A percentile compares a stretch with the other conserved stretches of the same genome.
Evolutionary conservation across 2,888 invertebrate genomes (phyloP).

Genomic region (Lasius platythorax): DNA sequence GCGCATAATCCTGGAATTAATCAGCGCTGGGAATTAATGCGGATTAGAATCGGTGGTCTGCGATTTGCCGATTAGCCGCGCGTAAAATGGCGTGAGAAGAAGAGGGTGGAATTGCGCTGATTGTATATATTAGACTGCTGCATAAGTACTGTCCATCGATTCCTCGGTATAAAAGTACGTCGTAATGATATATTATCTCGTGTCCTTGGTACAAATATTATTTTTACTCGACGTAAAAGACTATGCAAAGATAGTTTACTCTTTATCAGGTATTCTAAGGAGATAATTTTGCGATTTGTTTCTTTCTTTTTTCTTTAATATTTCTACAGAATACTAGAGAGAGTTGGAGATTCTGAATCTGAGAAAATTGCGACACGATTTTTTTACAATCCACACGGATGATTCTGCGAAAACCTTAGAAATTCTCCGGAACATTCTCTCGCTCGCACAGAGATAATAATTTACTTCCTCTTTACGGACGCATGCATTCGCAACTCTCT

Average conservation of each 20-base stretch:
- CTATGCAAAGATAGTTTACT: neutral
- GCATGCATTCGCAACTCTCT: constrained; percentile 21
- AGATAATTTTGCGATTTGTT: neutral
- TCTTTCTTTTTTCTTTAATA: neutral
- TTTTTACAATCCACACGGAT: constrained; percentile 13
- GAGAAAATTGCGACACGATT: neutral
- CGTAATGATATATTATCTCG: neutral
- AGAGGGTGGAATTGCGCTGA: constrained; percentile 4
- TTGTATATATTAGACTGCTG: neutral
- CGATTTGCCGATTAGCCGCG: constrained; percentile 42
- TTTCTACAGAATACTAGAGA: neutral
- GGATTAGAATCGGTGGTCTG: constrained; percentile 32
- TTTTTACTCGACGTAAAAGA: neutral
- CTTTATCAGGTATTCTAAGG: neutral
- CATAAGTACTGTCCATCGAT: neutral
- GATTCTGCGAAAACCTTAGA: constrained; percentile 13
- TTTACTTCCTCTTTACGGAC: constrained; percentile 35
- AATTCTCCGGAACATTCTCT: constrained; percentile 24
- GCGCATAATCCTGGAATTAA: constrained; percentile 46
- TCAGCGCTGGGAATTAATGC: constrained; percentile 46
- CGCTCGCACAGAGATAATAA: constrained; percentile 39
- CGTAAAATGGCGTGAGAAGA: constrained; percentile 49
- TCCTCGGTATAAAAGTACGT: neutral
- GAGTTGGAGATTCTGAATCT: neutral
- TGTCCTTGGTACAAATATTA: neutral